phyloP scores from a whole-genome alignment of 2,113 vertebrate genomes.

The Phrynosoma platyrhinos region DNA sequence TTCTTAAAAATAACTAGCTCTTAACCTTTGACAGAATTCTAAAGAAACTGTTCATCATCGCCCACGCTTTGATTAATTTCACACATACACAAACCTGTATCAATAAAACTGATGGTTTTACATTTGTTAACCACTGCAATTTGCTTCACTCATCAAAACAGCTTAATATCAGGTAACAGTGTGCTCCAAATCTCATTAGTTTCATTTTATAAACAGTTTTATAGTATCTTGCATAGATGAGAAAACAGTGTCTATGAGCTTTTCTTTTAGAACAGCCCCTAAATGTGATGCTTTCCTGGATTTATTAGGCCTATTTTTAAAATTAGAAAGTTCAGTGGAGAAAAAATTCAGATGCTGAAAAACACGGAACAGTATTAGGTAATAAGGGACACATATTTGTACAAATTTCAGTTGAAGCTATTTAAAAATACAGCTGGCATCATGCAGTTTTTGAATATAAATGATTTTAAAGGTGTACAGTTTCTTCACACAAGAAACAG shows the following conservation, averaged over 20 bases:
- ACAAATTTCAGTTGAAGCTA: slow-evolving; percentile 41
- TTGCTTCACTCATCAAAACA: slow-evolving; percentile 90
- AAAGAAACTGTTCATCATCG: slow-evolving; percentile 99
- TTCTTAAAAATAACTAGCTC: slow-evolving; percentile 99
- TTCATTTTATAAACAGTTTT: slow-evolving; percentile 97
- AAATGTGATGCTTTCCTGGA: slow-evolving; percentile 58
- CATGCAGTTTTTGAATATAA: slow-evolving; percentile 25
- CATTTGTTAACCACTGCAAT: slow-evolving; percentile 95
- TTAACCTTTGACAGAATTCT: slow-evolving; percentile 99
- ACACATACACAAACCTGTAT: slow-evolving; percentile 90
- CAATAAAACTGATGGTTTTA: slow-evolving; percentile 94
- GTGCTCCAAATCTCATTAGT: slow-evolving; percentile 94
- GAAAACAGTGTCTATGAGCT: slow-evolving; percentile 73
- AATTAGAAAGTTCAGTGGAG: slow-evolving; percentile 66
- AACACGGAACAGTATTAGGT: slow-evolving; percentile 33
- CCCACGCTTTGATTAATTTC: slow-evolving; percentile 99
- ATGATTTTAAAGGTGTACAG: slow-evolving; percentile 14
- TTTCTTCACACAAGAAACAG: slow-evolving; percentile 32
- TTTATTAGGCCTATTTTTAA: slow-evolving; percentile 61
- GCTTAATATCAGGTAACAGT: slow-evolving; percentile 92
- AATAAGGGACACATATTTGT: slow-evolving; percentile 58
- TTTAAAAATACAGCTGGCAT: slow-evolving; percentile 23
- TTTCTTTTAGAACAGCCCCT: slow-evolving; percentile 65
- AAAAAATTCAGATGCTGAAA: slow-evolving; percentile 57
- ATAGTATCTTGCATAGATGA: slow-evolving; percentile 83